Evolutionary conservation across 35 echinoderm and acorn worm species (phyloP), one percentile per base, ranked within the genome.

Genomic region (Lytechinus variegatus): DNA sequence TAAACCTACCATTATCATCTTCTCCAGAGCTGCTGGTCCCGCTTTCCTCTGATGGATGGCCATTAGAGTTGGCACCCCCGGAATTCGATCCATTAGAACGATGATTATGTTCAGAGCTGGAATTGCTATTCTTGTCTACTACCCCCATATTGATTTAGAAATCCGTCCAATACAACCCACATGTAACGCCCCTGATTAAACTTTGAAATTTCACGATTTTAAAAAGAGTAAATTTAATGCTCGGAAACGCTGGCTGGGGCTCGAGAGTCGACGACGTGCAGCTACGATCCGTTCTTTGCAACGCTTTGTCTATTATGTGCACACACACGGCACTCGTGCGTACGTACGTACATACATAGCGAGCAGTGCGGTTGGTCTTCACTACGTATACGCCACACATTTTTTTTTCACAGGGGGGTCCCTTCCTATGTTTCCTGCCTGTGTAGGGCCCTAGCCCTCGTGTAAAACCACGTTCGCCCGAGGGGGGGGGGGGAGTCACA

Each of bases 31-130:
- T 99, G 92, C 98, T 99, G 88, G 97, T 57, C 52, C 92, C 96
- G 94, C 98, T 99, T 92, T 99, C 98, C 61, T 99, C 98, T 8
- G 97, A 98, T 29, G 95, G 96, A 87, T 97, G 97, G 28, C 98
- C 97, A 94, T 99, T 99, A 8, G 98, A 97, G 95, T 96, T 97
- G 93, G 91, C 95, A 86, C 97, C 97, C 56, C 96, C 98, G 53
- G 96, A 96, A 96, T 94, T 96, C n/a, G 98, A 94, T 52, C 98
- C 98, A 92, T 99, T 99, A 27, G 95, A 94, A 71, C 98, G 98
- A 96, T 96, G 97, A 92, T 97, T 99, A 27, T 94, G 92, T 89
- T 99, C 98, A 56, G 97, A 97, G 94, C 97, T 96, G 57, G 97
- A 97, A 95, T 97, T 96, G 71, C 96, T 96, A 71, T 99, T 99